Evolutionary conservation across 1,140 invertebrate genomes (phyloP).

Genomic region (Plectus sambesii): DNA sequence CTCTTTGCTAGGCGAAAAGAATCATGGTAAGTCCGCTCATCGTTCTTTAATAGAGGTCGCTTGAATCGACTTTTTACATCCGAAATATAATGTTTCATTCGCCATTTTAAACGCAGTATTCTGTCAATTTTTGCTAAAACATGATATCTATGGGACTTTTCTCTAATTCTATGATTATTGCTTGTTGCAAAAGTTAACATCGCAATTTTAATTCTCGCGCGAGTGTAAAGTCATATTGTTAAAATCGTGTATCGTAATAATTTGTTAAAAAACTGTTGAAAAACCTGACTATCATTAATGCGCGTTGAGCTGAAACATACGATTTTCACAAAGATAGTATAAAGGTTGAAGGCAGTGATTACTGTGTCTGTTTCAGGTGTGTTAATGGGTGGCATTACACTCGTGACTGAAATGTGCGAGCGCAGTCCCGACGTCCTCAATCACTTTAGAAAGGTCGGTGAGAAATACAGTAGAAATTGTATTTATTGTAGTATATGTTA

Average conservation of each 20-base stretch:
- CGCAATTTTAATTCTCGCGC: too few relatives aligned
- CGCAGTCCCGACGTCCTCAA: constrained; percentile 85
- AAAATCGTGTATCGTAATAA: constrained; percentile 6
- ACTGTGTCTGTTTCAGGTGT: constrained; percentile 60
- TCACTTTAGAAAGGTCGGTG: constrained; percentile 91
- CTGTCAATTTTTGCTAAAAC: too few relatives aligned
- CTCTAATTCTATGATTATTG: too few relatives aligned
- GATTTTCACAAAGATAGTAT: too few relatives aligned
- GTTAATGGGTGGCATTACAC: constrained; percentile 86
- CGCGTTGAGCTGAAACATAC: too few relatives aligned
- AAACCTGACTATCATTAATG: background rate
- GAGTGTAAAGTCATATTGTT: background rate
- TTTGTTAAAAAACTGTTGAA: background rate
- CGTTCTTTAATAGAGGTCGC: too few relatives aligned
- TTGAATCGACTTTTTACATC: background rate
- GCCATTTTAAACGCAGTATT: background rate
- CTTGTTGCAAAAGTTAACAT: too few relatives aligned
- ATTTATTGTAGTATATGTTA: constrained; percentile 1
- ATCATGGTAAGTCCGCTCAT: constrained; percentile 72
- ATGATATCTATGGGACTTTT: too few relatives aligned
- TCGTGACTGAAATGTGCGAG: constrained; percentile 99
- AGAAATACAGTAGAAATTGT: constrained; percentile 1
- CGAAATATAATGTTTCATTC: too few relatives aligned
- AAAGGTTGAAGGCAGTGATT: background rate
- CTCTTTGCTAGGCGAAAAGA: constrained; percentile 91